Base-by-base conservation (phyloP, 2,113 vertebrate species). In the Ivindomyrus marchei region DNA sequence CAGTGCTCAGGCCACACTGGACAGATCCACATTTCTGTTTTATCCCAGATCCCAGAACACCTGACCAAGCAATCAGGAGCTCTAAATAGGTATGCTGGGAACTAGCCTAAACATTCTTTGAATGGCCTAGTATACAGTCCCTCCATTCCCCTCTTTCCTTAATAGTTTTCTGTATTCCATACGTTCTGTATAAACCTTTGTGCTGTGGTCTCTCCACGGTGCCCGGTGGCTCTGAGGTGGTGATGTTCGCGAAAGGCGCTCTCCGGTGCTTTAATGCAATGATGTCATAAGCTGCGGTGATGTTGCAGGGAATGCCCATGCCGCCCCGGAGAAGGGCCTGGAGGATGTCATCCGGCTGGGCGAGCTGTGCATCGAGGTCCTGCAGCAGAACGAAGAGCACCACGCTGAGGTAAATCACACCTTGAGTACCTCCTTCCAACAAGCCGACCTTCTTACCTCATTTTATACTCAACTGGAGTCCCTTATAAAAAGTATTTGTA, bases 301-400 rank as follows among this genome's bases (percentile, higher is more conserved):
- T 31, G 19, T 66, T 87, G 70, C 92, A 95, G 93, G 90, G 50
- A 91, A 94, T 1, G n/a, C 90, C 91, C 97, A 97, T 92, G 96
- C 96, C 0, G 84, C 95, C 91, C 94, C 97, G 88, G 95, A 97
- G 90, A 97, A 96, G 92, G 96, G 97, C 56, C 94, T 99, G 92
- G 97, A 98, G 94, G 98, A 98, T 91, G 96, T 97, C 93, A 95
- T 99, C 95, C 95, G 96, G 45, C 95, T 99, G 42, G 98, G 97
- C 3, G 98, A 99, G 92, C 97, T 99, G 45, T 98, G 97, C 93
- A 97, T 99, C 0, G 98, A 99, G 90, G 98, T 99, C 74, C 94
- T 99, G 85, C 98, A 99, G 94, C 98, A 99, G 94, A 99, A 99
- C 46, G 98, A 99, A 36, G 98, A 99, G 74, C 97, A 99, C 94